Evolutionary conservation across 1,140 invertebrate species (phyloP).

Genomic region (Scaptomyza pallida): DNA sequence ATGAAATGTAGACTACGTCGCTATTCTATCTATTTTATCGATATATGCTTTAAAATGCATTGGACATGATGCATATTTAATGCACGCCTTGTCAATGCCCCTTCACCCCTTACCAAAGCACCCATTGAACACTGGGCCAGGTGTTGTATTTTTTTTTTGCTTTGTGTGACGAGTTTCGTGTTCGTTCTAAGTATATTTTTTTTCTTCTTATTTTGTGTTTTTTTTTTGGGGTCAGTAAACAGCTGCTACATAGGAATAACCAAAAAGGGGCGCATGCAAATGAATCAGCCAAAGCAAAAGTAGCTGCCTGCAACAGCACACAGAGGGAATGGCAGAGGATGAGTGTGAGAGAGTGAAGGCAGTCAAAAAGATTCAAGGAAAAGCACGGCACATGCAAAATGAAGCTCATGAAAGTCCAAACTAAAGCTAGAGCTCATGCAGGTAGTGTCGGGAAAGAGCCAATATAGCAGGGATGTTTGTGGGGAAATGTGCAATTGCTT

Average conservation of each 20-base stretch:
- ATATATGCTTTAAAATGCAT: slow-evolving; percentile 72
- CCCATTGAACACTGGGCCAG: not conserved
- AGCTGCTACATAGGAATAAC: slow-evolving; percentile 43
- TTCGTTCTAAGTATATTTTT: slow-evolving; percentile 21
- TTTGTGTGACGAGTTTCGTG: slow-evolving; percentile 71
- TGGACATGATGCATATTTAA: slow-evolving; percentile 74
- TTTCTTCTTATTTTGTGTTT: slow-evolving; percentile 2
- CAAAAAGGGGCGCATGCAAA: slow-evolving; percentile 36
- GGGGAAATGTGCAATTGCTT: slow-evolving; percentile 17
- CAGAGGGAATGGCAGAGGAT: slow-evolving; percentile 26
- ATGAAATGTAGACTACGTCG: slow-evolving; percentile 51
- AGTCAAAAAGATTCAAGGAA: slow-evolving; percentile 46
- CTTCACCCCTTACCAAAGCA: not conserved
- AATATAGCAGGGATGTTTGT: slow-evolving; percentile 15
- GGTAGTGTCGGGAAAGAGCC: not conserved
- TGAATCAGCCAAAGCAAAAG: slow-evolving; percentile 43
- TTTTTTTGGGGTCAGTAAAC: slow-evolving; percentile 72
- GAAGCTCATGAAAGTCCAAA: slow-evolving; percentile 47
- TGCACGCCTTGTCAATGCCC: slow-evolving; percentile 54
- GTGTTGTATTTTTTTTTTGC: slow-evolving; percentile 18
- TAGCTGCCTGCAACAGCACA: slow-evolving; percentile 39
- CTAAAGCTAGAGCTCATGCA: slow-evolving; percentile 16
- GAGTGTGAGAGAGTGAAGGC: slow-evolving; percentile 33
- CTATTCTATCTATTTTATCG: slow-evolving; percentile 71
- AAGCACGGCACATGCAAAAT: slow-evolving; percentile 48